Conservation (phyloP, 37 sponge, comb jelly and placozoan genomes). For the Haliclona indistincta region DNA sequence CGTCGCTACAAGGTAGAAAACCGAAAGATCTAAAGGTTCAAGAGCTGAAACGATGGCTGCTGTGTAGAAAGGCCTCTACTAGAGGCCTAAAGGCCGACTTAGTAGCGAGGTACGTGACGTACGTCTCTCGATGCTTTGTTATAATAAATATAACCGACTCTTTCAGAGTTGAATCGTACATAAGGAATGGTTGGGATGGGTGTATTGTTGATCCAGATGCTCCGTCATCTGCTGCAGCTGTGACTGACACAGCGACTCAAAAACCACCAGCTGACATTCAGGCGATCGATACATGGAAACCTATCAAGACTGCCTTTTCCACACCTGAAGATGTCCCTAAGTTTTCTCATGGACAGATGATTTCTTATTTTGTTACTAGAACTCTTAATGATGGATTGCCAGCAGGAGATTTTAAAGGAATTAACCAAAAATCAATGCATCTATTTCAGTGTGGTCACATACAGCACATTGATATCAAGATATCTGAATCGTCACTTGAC, state of each 20-base stretch:
- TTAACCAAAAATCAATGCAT: conserved; percentile 16
- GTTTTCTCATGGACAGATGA: conserved; percentile 26
- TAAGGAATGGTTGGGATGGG: conserved; percentile 50
- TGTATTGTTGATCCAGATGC: conserved; percentile 39
- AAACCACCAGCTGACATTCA: not conserved
- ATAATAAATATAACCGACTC: too few species aligned
- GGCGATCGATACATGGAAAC: not conserved
- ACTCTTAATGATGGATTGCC: conserved; percentile 18
- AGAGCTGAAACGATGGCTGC: conserved; percentile 29
- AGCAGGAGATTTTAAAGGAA: conserved; percentile 6
- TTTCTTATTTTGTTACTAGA: conserved; percentile 28
- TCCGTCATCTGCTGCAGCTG: not conserved
- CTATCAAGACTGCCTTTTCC: conserved; percentile 9
- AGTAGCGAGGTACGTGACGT: conserved; percentile 24
- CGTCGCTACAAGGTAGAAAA: conserved; percentile 1
- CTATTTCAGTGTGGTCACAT: conserved; percentile 33
- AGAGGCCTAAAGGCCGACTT: conserved; percentile 26
- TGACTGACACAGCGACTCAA: not conserved
- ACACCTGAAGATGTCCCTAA: not conserved
- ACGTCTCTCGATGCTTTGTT: too few species aligned
- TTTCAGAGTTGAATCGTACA: conserved; percentile 47
- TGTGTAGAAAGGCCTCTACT: conserved; percentile 19
- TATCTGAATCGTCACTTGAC: not conserved
- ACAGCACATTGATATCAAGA: conserved; percentile 12
- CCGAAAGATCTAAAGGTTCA: not conserved